Conservation (phyloP, 2,113 vertebrate species). For the Microtus richardsoni region DNA sequence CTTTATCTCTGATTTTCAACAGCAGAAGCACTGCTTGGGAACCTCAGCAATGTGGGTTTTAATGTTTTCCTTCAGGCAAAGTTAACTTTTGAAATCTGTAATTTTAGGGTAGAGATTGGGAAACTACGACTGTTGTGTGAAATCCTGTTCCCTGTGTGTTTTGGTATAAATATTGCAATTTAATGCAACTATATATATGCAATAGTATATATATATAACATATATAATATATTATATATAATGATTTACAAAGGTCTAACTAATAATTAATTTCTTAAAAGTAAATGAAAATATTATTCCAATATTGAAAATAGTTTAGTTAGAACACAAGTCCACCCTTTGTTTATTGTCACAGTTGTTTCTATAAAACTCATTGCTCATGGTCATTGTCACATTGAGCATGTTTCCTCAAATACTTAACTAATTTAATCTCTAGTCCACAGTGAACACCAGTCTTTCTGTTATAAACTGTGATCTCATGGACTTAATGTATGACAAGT, state of each 20-base stretch:
- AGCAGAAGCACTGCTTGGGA: background rate
- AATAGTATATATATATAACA: too few relatives aligned
- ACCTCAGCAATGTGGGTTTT: background rate
- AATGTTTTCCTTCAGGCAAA: background rate
- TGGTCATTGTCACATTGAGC: background rate
- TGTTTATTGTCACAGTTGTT: background rate
- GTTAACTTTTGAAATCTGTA: slow-evolving; percentile 19
- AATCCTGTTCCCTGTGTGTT: background rate
- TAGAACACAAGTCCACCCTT: background rate
- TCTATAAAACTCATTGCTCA: background rate
- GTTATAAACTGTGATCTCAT: background rate
- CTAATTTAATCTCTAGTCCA: background rate
- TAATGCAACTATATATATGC: too few relatives aligned
- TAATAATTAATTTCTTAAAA: background rate
- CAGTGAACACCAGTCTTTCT: background rate
- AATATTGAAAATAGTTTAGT: background rate
- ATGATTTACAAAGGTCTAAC: background rate
- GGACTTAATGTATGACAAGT: background rate
- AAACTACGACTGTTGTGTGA: background rate
- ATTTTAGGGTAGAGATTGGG: background rate
- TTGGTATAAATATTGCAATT: background rate
- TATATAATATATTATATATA: too few relatives aligned
- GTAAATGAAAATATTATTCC: slow-evolving; percentile 23
- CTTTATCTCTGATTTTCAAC: background rate
- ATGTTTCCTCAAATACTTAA: background rate